Evolutionary conservation across 1,140 invertebrate genomes (phyloP).

Genomic region (Eupristina koningsbergeri): DNA sequence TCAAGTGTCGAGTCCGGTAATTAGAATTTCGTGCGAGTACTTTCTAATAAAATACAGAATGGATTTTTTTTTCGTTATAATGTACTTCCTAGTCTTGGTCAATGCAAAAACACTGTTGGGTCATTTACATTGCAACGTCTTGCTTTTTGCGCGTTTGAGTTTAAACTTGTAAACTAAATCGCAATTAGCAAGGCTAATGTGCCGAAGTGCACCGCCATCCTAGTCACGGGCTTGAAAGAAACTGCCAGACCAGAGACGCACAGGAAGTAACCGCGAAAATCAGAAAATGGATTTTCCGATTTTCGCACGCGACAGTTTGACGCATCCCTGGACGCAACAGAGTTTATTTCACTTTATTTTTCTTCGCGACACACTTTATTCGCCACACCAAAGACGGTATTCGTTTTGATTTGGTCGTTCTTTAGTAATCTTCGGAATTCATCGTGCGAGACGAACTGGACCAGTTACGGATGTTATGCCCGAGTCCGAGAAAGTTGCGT

Average conservation of each 20-base stretch:
- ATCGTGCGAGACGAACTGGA: no score
- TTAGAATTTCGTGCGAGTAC: not conserved
- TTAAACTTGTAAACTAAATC: no score
- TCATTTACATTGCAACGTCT: no score
- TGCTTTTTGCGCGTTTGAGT: no score
- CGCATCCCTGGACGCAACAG: not conserved
- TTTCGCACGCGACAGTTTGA: no score
- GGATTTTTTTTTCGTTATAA: not conserved
- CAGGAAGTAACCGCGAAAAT: no score
- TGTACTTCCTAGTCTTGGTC: not conserved
- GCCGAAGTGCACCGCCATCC: no score
- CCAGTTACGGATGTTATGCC: not conserved
- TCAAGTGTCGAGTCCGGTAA: not conserved
- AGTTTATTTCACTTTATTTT: not conserved
- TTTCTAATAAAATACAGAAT: not conserved
- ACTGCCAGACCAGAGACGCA: no score
- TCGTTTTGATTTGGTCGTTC: not conserved
- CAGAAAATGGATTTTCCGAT: no score
- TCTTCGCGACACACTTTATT: not conserved
- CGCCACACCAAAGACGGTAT: not conserved
- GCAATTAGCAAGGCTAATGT: not conserved
- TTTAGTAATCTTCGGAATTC: not conserved
- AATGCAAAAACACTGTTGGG: no score
- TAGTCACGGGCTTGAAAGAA: no score
- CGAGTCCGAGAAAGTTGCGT: constrained; percentile 30